Conservation (phyloP, 2,797 vertebrate genomes). For the Myotis vivesi region DNA sequence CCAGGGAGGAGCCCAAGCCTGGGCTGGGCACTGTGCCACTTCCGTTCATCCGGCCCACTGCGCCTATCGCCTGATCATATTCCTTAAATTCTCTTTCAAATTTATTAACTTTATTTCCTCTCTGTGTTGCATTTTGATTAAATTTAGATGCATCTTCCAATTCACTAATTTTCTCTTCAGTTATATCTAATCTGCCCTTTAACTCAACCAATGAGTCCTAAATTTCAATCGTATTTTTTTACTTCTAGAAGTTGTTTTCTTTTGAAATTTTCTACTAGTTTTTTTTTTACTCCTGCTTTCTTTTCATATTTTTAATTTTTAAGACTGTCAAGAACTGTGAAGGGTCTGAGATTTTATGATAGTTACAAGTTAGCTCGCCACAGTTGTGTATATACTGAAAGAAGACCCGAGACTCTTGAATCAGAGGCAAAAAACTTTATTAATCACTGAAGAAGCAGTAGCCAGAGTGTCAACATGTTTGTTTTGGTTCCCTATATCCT, state of each 20-base stretch:
- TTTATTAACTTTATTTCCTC: background rate
- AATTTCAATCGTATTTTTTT: background rate
- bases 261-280: background rate
- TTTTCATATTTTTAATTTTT: slow-evolving; percentile 1
- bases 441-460: background rate
- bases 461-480: background rate
- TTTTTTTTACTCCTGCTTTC: background rate
- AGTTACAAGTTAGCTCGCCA: background rate
- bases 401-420: background rate
- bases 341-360: background rate
- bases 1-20: no score
- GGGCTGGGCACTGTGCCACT: no score
- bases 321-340: background rate
- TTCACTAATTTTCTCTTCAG: background rate
- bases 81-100: background rate
- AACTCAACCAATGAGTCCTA: background rate
- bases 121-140: slow-evolving; percentile 11
- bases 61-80: background rate
- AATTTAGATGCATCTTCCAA: background rate
- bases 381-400: background rate
- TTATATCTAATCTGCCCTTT: background rate
- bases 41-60: no score
- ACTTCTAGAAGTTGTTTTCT: slow-evolving; percentile 5
- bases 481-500: background rate
- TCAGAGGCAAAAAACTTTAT: background rate